Conservation (phyloP, 2,888 invertebrate species). For the Aspidapion aeneum region DNA sequence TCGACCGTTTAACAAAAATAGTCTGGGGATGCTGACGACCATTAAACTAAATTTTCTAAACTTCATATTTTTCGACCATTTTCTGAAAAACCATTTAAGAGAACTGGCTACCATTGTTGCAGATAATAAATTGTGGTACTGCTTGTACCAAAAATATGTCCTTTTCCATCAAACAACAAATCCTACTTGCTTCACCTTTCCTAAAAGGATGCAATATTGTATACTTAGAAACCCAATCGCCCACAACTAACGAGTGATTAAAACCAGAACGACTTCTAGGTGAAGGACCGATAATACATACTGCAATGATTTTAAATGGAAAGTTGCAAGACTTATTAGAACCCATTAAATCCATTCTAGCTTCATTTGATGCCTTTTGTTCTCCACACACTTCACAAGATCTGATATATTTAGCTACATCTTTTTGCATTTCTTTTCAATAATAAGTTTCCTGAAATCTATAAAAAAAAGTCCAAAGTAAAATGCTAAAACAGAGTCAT, state of each 20-base stretch:
- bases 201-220: not conserved
- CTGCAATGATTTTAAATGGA: constrained; percentile 9
- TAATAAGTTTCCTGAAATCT: constrained; percentile 22
- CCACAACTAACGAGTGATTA: not conserved
- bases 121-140: constrained; percentile 6
- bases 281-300: constrained; percentile 9
- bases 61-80: not conserved
- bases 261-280: not conserved
- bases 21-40: constrained; percentile 35
- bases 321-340: constrained; percentile 8
- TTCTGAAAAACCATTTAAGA: not conserved
- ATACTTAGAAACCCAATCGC: constrained; percentile 2
- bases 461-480: too few relatives aligned
- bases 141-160: not conserved
- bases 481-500: too few relatives aligned
- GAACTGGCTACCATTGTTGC: constrained; percentile 2
- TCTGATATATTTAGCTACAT: not conserved
- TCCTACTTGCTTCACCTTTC: not conserved
- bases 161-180: not conserved
- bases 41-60: constrained; percentile 23
- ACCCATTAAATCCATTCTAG: constrained; percentile 12
- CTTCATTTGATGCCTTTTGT: constrained; percentile 2
- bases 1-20: constrained; percentile 37
- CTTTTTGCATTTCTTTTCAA: constrained; percentile 15
- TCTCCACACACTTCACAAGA: not conserved